These are phyloP conservation scores for Tadarida brasiliensis DNA, from an alignment of 2,797 vertebrate species.

Conservation along the genomic window DNA sequence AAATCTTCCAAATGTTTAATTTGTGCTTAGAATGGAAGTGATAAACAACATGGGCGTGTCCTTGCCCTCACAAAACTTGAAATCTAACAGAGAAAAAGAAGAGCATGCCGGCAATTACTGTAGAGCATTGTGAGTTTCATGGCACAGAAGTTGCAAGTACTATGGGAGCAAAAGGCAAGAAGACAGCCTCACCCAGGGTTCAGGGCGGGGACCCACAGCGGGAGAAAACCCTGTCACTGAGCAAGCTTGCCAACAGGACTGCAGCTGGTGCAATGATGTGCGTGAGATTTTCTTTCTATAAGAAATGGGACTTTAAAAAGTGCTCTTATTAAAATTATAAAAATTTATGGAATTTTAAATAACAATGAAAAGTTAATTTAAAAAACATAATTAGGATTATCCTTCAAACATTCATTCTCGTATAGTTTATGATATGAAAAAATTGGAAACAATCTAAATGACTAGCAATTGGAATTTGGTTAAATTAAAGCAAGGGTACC, in stretches of 20 bases:
- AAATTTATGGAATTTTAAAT: slow-evolving; percentile 45
- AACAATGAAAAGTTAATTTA: slow-evolving; percentile 23
- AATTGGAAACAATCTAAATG: slow-evolving; percentile 17
- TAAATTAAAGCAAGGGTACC: slow-evolving; percentile 13
- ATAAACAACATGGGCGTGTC: not conserved
- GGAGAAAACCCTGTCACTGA: not conserved
- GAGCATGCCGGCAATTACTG: not conserved
- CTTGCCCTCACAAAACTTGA: slow-evolving; percentile 23
- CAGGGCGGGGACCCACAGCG: not conserved
- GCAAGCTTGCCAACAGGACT: not conserved
- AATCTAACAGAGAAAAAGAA: not conserved
- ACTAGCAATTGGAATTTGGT: not conserved
- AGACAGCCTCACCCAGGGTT: not conserved
- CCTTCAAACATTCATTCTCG: not conserved
- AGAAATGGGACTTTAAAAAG: not conserved
- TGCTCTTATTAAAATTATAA: not conserved
- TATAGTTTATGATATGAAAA: not conserved
- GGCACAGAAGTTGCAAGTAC: not conserved
- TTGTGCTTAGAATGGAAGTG: not conserved
- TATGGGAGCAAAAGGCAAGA: not conserved
- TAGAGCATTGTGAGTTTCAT: not conserved
- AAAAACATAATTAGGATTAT: slow-evolving; percentile 38
- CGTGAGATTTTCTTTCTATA: not conserved
- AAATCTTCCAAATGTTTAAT: not conserved
- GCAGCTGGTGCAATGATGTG: not conserved